A percentile compares a stretch with the other conserved stretches of the same genome.
phyloP scores from a whole-genome alignment of 2,113 vertebrate genomes.

The Triplophysa siluroides region DNA sequence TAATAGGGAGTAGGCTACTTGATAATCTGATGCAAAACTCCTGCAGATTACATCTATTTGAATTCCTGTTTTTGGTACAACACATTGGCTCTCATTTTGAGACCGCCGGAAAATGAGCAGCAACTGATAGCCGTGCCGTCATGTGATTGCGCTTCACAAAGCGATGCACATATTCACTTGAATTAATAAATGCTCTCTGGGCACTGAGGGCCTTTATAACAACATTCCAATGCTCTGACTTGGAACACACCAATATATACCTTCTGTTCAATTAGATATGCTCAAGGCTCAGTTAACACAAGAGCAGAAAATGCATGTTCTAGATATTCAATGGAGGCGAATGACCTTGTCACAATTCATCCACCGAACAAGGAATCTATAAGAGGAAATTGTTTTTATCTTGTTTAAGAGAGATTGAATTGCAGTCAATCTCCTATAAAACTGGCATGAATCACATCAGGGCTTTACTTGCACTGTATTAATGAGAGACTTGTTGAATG shows the following conservation, averaged over 20 bases:
- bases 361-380: slow-evolving; percentile 52
- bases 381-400: slow-evolving; percentile 1
- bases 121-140: neutral
- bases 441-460: slow-evolving; percentile 35
- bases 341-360: slow-evolving; percentile 71
- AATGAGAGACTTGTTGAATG: slow-evolving; percentile 60
- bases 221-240: slow-evolving; percentile 73
- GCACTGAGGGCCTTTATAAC: slow-evolving; percentile 65
- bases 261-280: slow-evolving; percentile 64
- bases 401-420: neutral
- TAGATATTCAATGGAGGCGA: slow-evolving; percentile 70
- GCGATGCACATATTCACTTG: slow-evolving; percentile 35
- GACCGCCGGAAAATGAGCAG: slow-evolving; percentile 2
- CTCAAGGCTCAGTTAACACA: slow-evolving; percentile 60
- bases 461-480: slow-evolving; percentile 39
- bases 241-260: slow-evolving; percentile 70
- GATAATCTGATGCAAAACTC: slow-evolving; percentile 11
- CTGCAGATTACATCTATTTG: neutral
- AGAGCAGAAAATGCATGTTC: slow-evolving; percentile 64
- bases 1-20: neutral
- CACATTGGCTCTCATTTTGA: slow-evolving; percentile 4
- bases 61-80: neutral
- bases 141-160: slow-evolving; percentile 18
- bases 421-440: slow-evolving; percentile 13
- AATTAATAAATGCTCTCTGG: slow-evolving; percentile 54